These are phyloP conservation scores for Tenrec ecaudatus DNA, from an alignment of 2,113 vertebrate species.

Conservation along the genomic window DNA sequence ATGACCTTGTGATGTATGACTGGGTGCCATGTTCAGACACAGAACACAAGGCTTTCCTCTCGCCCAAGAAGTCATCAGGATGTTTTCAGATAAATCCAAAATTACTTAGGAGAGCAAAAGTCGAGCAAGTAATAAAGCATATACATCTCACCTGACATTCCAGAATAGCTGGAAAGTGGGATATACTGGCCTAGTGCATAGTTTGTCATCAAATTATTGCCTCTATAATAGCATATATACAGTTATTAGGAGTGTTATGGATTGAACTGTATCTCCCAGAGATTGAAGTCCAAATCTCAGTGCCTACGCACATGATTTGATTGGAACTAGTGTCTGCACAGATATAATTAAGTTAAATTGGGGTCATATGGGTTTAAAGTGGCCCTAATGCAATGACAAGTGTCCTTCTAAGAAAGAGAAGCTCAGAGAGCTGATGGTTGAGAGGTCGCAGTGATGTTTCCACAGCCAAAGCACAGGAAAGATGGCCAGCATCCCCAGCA, in stretches of 20 bases:
- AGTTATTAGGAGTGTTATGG: neutral
- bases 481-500: neutral
- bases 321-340: neutral
- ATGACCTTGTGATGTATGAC: rapidly evolving
- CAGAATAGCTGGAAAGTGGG: neutral
- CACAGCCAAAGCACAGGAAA: neutral
- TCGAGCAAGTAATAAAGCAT: neutral
- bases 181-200: neutral
- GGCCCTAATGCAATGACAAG: neutral
- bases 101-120: neutral
- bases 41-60: neutral
- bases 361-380: neutral
- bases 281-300: neutral
- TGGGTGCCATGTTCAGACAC: neutral
- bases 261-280: neutral
- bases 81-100: neutral
- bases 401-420: neutral
- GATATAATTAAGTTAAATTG: neutral
- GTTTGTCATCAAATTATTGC: neutral
- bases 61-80: neutral
- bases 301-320: neutral
- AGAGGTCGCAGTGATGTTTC: neutral
- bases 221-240: neutral
- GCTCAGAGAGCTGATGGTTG: neutral
- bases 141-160: neutral